These are phyloP conservation scores for Mesocentrotus franciscanus DNA, from an alignment of 53 echinoderm and acorn worm species.

Conservation along the genomic window DNA sequence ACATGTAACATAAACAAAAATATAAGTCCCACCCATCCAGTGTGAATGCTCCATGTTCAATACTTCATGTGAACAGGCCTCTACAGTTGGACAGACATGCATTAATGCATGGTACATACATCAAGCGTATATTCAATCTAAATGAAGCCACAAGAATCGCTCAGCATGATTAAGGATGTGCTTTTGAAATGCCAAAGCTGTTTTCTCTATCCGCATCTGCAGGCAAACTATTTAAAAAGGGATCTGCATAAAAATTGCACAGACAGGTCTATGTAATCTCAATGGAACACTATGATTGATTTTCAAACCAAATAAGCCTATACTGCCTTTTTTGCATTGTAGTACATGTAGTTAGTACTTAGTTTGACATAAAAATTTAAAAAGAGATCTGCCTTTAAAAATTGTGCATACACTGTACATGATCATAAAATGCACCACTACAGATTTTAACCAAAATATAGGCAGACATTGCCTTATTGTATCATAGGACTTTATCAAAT, in stretches of 20 bases:
- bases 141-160: conserved; percentile 55
- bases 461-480: too few relatives aligned
- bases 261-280: not conserved
- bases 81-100: not conserved
- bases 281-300: not conserved
- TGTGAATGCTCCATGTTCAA: not conserved
- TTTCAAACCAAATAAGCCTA: not conserved
- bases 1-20: not conserved
- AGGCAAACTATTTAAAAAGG: conserved; percentile 1
- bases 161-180: conserved; percentile 31
- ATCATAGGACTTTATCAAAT: too few relatives aligned
- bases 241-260: conserved; percentile 39
- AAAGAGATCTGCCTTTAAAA: too few relatives aligned
- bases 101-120: conserved; percentile 37
- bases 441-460: too few relatives aligned
- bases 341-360: too few relatives aligned
- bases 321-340: not conserved
- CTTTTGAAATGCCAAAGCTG: conserved; percentile 45
- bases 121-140: conserved; percentile 53
- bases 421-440: too few relatives aligned
- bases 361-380: too few relatives aligned
- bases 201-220: not conserved
- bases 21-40: not conserved
- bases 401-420: too few relatives aligned
- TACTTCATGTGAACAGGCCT: not conserved